A percentile compares a stretch with the other conserved stretches of the same genome.
These are phyloP conservation scores for Syrrhaptes paradoxus DNA, from an alignment of 2,113 vertebrate genomes.

Conservation along the genomic window DNA sequence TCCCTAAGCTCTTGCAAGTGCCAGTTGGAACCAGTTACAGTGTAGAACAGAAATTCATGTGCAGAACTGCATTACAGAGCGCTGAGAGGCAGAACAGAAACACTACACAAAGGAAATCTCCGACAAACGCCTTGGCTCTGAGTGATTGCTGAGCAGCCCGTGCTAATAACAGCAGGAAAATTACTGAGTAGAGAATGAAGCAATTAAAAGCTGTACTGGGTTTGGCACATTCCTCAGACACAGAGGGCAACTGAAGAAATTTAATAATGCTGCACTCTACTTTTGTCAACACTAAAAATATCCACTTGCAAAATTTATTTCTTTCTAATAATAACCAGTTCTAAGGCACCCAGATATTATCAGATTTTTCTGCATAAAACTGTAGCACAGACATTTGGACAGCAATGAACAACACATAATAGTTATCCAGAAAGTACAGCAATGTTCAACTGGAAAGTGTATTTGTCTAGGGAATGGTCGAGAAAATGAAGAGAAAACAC, in stretches of 20 bases:
- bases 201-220: constrained; percentile 51
- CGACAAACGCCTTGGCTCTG: background rate
- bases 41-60: background rate
- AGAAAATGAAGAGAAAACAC: background rate
- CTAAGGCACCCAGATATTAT: background rate
- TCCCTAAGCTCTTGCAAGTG: background rate
- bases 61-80: background rate
- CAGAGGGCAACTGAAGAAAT: constrained; percentile 44
- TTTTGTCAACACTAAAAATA: constrained; percentile 46
- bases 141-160: constrained; percentile 40
- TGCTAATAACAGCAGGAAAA: constrained; percentile 33
- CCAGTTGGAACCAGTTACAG: background rate
- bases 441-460: background rate
- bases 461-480: background rate
- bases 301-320: background rate
- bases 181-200: constrained; percentile 48
- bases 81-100: constrained; percentile 12
- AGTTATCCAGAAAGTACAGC: background rate
- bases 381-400: background rate
- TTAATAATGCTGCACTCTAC: background rate
- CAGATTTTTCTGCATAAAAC: background rate
- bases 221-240: constrained; percentile 44
- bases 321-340: background rate
- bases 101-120: constrained; percentile 38
- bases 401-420: background rate